Evolutionary conservation across 2,113 vertebrate species (phyloP), one percentile per base, ranked within the genome.

Genomic region (Hymenochirus boettgeri): DNA sequence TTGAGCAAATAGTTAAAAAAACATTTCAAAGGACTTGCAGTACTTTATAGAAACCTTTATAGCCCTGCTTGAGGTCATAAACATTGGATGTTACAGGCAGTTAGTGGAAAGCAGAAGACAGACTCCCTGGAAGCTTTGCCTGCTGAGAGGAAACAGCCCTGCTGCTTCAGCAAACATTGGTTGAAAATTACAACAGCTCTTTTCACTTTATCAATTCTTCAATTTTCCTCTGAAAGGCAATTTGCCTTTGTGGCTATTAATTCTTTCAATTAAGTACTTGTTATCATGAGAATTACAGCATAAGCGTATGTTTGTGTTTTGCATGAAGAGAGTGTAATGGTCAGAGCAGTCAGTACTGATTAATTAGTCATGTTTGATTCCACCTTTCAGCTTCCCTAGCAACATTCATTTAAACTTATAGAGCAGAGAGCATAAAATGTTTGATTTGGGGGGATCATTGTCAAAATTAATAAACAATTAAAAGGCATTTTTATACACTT

Each of bases 1-100:
- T 37, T 9, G 5, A 31, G 37, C 52, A 58, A 74, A 77, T 77
- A 77, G 71, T 71, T 64, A 2, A 50, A 79, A 80, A 42, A 62
- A 5, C 56, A 75, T 78, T 82, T 79, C 57, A 76, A 76, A 79
- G 69, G 74, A 61, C 37, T 3, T 5, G 1, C 46, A 54, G 53
- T 45, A 53, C 74, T 62, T 74, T 58, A 57, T 24, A 37, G 55
- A 59, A 58, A 46, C 46, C 55, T 51, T 66, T 58, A 66, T 66
- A 58, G 64, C 46, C 29, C 46, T 18, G 29, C 46, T 75, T 47
- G 70, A 71, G 74, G 46, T 67, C 57, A 72, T 72, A 75, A 79
- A 74, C 61, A 71, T 73, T 71, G 52, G 54, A 71, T 76, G 27
- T 45, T 73, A 77, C 71, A 57, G 48, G 57, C 71, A 73, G 45